Evolutionary conservation across 1,140 invertebrate genomes (phyloP).

Genomic region (Paraescarpia echinospica): DNA sequence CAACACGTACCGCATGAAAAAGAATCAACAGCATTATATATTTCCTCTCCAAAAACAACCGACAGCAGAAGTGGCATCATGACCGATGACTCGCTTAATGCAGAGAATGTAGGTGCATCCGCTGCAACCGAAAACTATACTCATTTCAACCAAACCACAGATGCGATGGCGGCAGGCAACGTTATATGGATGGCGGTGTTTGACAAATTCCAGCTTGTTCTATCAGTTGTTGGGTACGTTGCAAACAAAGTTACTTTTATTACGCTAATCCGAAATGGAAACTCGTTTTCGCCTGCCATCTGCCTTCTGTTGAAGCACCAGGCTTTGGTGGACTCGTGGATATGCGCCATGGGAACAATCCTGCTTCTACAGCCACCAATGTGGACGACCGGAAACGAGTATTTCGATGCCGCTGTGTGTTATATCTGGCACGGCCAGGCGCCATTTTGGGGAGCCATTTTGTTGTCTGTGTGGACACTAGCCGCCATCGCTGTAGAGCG

Average conservation of each 20-base stretch:
- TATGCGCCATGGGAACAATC: conserved; percentile 15
- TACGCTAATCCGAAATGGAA: not conserved
- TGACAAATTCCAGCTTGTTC: not conserved
- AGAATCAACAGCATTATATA: too few relatives aligned
- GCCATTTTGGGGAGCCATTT: not conserved
- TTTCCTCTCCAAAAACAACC: too few relatives aligned
- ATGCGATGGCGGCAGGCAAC: too few relatives aligned
- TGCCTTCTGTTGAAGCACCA: conserved; percentile 8
- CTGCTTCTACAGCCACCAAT: conserved; percentile 10
- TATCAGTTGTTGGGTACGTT: not conserved
- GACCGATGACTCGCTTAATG: too few relatives aligned
- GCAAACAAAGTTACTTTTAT: conserved; percentile 13
- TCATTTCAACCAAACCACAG: too few relatives aligned
- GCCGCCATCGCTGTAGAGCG: not conserved
- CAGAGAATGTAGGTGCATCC: too few relatives aligned
- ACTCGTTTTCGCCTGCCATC: not conserved
- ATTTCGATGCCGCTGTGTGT: conserved; percentile 16
- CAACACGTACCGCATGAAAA: too few relatives aligned
- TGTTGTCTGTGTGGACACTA: not conserved
- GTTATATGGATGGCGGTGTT: not conserved
- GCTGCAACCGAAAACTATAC: too few relatives aligned
- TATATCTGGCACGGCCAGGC: conserved; percentile 21
- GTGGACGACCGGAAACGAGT: conserved; percentile 13
- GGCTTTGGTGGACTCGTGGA: conserved; percentile 8
- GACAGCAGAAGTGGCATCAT: too few relatives aligned